phyloP scores from a whole-genome alignment of 2,888 invertebrate genomes.

The Gnatocerus cornutus region DNA sequence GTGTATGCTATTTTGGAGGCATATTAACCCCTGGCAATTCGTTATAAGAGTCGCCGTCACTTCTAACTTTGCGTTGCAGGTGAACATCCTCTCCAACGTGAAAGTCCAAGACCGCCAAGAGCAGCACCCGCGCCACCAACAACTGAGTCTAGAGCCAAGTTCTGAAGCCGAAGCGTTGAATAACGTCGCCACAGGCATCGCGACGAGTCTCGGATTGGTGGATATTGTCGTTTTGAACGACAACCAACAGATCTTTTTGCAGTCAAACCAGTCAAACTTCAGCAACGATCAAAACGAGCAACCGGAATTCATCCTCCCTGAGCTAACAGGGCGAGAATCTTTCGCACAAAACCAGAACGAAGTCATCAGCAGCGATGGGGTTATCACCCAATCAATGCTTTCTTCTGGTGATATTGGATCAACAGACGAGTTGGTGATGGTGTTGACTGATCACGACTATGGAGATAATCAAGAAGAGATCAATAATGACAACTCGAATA shows the following conservation, averaged over 20 bases:
- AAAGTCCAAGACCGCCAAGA: conserved; percentile 55
- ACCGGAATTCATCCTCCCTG: conserved; percentile 69
- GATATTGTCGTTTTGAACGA: conserved; percentile 76
- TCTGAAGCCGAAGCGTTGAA: conserved; percentile 74
- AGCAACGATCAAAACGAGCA: conserved; percentile 57
- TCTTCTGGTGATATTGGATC: conserved; percentile 71
- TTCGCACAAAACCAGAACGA: conserved; percentile 52
- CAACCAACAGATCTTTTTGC: conserved; percentile 75
- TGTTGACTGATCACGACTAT: conserved; percentile 76
- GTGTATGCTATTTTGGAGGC: too few relatives aligned
- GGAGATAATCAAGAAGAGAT: conserved; percentile 73
- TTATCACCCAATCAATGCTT: conserved; percentile 63
- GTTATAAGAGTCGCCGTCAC: too few relatives aligned
- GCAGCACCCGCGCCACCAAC: conserved; percentile 35
- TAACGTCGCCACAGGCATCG: conserved; percentile 75
- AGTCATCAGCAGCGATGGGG: conserved; percentile 57
- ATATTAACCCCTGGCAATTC: too few relatives aligned
- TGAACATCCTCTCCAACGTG: conserved; percentile 69
- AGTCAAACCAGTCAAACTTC: conserved; percentile 64
- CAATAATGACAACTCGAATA: conserved; percentile 75
- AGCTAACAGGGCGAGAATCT: conserved; percentile 62
- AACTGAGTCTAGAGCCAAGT: conserved; percentile 69
- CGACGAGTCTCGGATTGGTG: conserved; percentile 74
- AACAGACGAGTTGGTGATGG: conserved; percentile 78
- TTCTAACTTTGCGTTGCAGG: too few relatives aligned